These are phyloP conservation scores for Athetis lepigone DNA, from an alignment of 2,888 invertebrate genomes.

Conservation along the genomic window DNA sequence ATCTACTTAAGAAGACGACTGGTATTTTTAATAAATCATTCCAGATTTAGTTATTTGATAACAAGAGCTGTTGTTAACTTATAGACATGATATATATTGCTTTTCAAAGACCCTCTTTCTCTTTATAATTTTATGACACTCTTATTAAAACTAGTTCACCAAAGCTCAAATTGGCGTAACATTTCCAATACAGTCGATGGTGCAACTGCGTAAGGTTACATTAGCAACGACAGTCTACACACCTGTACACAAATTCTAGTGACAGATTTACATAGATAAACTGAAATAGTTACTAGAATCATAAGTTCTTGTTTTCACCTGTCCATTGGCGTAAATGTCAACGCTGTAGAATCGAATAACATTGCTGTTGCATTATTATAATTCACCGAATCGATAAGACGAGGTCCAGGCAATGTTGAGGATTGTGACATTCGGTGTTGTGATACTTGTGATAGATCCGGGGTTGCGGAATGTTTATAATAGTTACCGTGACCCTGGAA, in stretches of 20 bases:
- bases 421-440: slow-evolving; percentile 50
- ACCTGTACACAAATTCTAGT: slow-evolving; percentile 43
- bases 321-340: slow-evolving; percentile 46
- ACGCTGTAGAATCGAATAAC: slow-evolving; percentile 43
- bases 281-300: slow-evolving; percentile 43
- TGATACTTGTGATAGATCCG: no score
- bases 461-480: no score
- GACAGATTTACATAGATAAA: slow-evolving; percentile 46
- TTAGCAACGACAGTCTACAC: slow-evolving; percentile 39
- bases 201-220: slow-evolving; percentile 33
- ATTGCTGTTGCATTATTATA: slow-evolving; percentile 50
- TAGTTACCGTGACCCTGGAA: no score
- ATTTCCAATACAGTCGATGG: slow-evolving; percentile 7
- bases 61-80: background rate
- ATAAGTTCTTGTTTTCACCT: slow-evolving; percentile 37
- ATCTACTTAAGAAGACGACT: no score
- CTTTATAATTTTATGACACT: background rate
- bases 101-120: no score
- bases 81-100: no score
- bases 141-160: background rate
- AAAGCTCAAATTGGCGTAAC: no score
- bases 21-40: no score
- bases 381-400: slow-evolving; percentile 56
- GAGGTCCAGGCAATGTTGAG: slow-evolving; percentile 28
- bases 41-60: no score